Percentiles rank a stretch among this genome's conserved stretches.
These are phyloP conservation scores for Enteromius unitaeniatus DNA, from an alignment of 2,797 vertebrate species.

Conservation along the genomic window DNA sequence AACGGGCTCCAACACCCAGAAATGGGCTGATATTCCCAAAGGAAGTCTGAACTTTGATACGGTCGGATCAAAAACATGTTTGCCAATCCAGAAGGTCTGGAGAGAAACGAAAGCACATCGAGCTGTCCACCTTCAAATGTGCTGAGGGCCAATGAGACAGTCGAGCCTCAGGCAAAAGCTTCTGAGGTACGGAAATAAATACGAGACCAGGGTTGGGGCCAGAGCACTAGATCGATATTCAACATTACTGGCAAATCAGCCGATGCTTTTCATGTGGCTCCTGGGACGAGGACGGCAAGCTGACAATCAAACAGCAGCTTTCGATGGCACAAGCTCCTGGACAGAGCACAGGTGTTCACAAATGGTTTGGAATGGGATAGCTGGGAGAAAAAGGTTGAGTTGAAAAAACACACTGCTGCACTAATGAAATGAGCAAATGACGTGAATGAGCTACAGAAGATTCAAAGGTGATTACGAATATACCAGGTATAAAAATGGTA, in stretches of 20 bases:
- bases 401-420: not conserved
- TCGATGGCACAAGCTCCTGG: not conserved
- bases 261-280: slow-evolving; percentile 6
- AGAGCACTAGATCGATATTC: not conserved
- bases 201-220: not conserved
- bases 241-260: slow-evolving; percentile 20
- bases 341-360: not conserved
- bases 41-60: slow-evolving; percentile 31
- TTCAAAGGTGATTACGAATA: not conserved
- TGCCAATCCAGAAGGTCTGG: slow-evolving; percentile 10
- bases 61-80: slow-evolving; percentile 11
- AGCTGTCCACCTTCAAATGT: slow-evolving; percentile 28
- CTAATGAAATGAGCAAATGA: no score
- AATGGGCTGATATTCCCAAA: not conserved
- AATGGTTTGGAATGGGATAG: not conserved
- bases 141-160: not conserved
- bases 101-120: slow-evolving; percentile 28
- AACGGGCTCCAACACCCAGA: slow-evolving; percentile 29
- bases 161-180: slow-evolving; percentile 8
- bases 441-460: not conserved
- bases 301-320: slow-evolving; percentile 27
- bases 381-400: slow-evolving; percentile 27
- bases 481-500: not conserved
- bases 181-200: slow-evolving; percentile 9
- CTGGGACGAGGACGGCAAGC: not conserved